Base-by-base conservation (phyloP, 2,888 invertebrate genomes). In the Imbricaverruca yamaguchii region DNA sequence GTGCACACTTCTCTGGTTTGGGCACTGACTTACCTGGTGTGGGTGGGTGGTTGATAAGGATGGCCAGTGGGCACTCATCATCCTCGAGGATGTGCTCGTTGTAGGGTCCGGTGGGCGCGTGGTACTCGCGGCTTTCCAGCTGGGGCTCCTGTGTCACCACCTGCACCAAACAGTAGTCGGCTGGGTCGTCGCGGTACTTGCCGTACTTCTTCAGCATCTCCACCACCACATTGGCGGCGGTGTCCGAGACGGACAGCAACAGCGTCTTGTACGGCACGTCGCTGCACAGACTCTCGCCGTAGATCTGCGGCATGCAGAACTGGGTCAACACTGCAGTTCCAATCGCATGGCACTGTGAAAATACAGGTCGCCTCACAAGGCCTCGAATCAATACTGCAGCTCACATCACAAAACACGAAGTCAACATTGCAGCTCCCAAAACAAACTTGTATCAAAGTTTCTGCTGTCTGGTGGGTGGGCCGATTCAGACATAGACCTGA, bases 221-320 rank as follows among this genome's bases (percentile, higher is more conserved):
- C 84, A 93, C 91, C 81, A 99, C 95, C 81, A 99, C 97, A 85
- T 92, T 92, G 80, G 94, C 93, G 15, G 98, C 97, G 81, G 93
- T 92, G 89, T 99, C 99, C 83, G 94, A 91, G 81, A 97, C 93
- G 25, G 97, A 97, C 84, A 99, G 90, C 85, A 99, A 90, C 81
- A 99, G 89, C 12, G 98, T 98, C 89, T 99, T 98, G 89, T 99
- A 99, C 80, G 99, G 98, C 86, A 98, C 97, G 88, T 97, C 97
- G 85, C 95, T 94, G 86, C 96, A 95, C 74, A 99, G 90, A 23
- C 97, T 95, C 87, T 97, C 96, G 74, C 99, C 99, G 89, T 98
- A 99, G 85, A 99, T 97, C 86, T 90, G 89, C 82, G 53, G 55
- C 15, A 53, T 23, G 39, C 39, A 4, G 39, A 1, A 39, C 39